These are phyloP conservation scores for Paguma larvata DNA, from an alignment of 2,797 vertebrate species.

Conservation along the genomic window DNA sequence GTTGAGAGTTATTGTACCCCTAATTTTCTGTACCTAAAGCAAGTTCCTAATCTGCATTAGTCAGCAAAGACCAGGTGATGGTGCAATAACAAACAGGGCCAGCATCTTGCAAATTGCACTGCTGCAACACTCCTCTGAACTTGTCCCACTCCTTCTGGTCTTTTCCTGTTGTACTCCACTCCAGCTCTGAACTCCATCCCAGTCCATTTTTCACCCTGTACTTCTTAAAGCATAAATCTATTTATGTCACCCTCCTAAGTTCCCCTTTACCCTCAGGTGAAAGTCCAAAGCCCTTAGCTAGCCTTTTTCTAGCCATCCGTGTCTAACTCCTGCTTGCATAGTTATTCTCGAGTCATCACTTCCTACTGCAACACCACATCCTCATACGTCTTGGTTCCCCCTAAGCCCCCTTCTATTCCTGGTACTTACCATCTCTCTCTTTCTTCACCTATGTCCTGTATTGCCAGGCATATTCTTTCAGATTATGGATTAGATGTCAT, in stretches of 20 bases:
- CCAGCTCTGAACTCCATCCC: neutral
- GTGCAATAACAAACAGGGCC: neutral
- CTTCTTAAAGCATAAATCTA: neutral
- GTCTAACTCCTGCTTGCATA: neutral
- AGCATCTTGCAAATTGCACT: neutral
- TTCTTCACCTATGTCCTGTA: neutral
- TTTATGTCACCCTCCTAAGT: neutral
- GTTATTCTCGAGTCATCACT: neutral
- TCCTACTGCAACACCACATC: neutral
- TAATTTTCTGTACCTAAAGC: neutral
- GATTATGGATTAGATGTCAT: neutral
- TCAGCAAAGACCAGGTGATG: neutral
- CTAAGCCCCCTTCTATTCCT: neutral
- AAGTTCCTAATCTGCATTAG: neutral
- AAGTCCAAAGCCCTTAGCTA: neutral
- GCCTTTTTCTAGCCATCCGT: neutral
- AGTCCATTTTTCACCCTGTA: neutral
- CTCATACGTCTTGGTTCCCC: neutral
- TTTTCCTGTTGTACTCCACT: neutral
- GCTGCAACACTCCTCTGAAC: neutral
- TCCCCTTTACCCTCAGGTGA: neutral
- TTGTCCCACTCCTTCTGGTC: neutral
- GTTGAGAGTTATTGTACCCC: neutral
- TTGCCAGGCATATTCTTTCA: neutral
- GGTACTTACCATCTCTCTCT: neutral